Evolutionary conservation across 2,797 vertebrate species (phyloP).

Genomic region (Yasuhikotakia modesta): DNA sequence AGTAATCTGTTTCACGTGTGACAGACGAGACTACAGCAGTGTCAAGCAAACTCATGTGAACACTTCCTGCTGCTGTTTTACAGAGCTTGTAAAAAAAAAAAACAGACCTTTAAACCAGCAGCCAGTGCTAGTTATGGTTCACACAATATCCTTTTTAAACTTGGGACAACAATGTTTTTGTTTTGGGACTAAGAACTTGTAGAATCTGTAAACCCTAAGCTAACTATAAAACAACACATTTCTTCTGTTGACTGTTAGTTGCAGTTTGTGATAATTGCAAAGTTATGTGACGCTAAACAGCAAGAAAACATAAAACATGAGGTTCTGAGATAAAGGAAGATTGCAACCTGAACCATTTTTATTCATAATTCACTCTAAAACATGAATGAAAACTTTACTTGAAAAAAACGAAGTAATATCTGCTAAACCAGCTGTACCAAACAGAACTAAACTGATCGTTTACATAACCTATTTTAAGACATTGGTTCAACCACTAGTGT

Average conservation of each 20-base stretch:
- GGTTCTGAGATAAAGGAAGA: background rate
- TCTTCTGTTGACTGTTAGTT: background rate
- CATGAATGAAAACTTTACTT: background rate
- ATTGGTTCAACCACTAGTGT: background rate
- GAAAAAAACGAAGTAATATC: background rate
- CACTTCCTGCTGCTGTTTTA: slow-evolving; percentile 54
- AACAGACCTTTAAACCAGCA: slow-evolving; percentile 34
- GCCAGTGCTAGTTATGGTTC: slow-evolving; percentile 9
- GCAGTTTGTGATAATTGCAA: background rate
- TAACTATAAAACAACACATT: background rate
- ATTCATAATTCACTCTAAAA: background rate
- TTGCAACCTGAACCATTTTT: no score
- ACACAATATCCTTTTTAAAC: slow-evolving; percentile 9
- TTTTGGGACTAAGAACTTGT: slow-evolving; percentile 7
- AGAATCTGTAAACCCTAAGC: background rate
- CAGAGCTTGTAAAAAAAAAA: slow-evolving; percentile 57
- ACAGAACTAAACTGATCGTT: background rate
- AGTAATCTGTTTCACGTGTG: slow-evolving; percentile 49
- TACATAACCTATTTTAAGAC: background rate
- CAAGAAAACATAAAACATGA: background rate
- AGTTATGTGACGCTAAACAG: background rate
- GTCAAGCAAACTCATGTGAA: slow-evolving; percentile 35
- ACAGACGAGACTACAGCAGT: slow-evolving; percentile 29
- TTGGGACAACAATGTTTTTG: slow-evolving; percentile 9
- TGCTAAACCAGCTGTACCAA: background rate